Evolutionary conservation across 2,888 invertebrate genomes (phyloP), one percentile per base, ranked within the genome.

Genomic region (Drosophila nr. fundita): DNA sequence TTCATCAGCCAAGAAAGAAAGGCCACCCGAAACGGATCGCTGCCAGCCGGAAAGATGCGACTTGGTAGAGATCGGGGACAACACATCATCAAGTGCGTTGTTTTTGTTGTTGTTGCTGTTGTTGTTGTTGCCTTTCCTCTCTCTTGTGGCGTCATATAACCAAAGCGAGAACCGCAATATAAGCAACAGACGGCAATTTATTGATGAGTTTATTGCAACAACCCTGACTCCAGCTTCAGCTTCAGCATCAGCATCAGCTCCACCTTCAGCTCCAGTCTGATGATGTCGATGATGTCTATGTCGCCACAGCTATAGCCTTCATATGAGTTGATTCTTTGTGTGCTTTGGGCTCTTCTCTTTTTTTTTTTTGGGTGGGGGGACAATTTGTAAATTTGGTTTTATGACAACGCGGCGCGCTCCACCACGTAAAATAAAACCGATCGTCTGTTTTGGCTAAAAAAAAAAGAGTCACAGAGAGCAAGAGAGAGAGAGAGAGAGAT

Each of bases 121-220:
- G 34, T 34, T 67, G 50, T 30, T 52, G 50, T 29, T n/a, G 45
- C 45, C 57, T 55, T 30, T 77, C 66, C 59, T 52, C 45, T 54
- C 68, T 68, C 61, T 58, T 48, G 57, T 68, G 76, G 64, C 76
- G 70, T 83, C 80, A 80, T 58, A 78, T 68, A 72, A 66, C 55
- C 74, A 68, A 72, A 64, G 70, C 76, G 73, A 83, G 73, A 76
- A 81, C 72, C 79, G 60, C 75, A 78, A 78, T 57, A 78, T 78
- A 74, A 58, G 58, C 70, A 65, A 77, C 48, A 66, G 82, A 83
- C 72, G 80, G 91, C 92, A 91, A 91, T 91, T 91, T 91, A 92
- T 91, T 92, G 92, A 91, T 90, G 92, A 91, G 91, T 92, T 92
- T 91, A 92, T 91, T 91, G 91, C 90, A 87, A 83, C 80, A 68